These are phyloP conservation scores for Cherax destructor DNA, from an alignment of 1,140 invertebrate species.

Conservation along the genomic window DNA sequence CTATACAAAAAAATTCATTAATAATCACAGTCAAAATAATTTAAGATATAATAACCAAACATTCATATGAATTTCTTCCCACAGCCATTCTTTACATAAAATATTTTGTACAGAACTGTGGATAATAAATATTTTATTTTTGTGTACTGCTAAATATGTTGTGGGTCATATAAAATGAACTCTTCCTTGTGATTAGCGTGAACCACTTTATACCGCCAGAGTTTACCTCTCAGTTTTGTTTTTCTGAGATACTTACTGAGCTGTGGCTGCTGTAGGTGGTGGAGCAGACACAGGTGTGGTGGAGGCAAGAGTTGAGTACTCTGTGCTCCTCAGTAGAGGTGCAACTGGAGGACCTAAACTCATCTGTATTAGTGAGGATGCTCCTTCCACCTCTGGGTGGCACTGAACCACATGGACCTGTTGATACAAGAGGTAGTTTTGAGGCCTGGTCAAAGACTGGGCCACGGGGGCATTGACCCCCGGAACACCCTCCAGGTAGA, in stretches of 20 bases:
- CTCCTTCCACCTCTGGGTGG: conserved; percentile 70
- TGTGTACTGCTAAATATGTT: not conserved
- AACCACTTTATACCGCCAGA: not conserved
- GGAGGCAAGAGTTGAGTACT: not conserved
- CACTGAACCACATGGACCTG: conserved; percentile 68
- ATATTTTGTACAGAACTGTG: conserved; percentile 8
- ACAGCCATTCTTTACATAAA: not conserved
- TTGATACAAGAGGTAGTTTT: not conserved
- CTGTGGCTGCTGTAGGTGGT: not conserved
- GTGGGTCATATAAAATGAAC: not conserved
- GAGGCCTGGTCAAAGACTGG: no score
- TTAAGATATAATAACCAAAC: not conserved
- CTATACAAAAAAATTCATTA: not conserved
- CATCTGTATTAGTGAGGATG: conserved; percentile 70
- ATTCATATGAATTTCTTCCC: not conserved
- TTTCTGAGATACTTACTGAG: not conserved
- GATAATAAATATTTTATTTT: not conserved
- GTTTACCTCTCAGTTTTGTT: not conserved
- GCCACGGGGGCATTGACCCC: no score
- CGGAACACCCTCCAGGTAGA: no score
- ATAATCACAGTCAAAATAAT: not conserved
- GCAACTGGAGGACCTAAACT: conserved; percentile 61
- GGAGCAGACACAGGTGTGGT: not conserved
- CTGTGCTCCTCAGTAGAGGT: not conserved
- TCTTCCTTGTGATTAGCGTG: not conserved